These are phyloP conservation scores for Coregonus ussuriensis DNA, from an alignment of 2,797 vertebrate genomes.

Conservation along the genomic window DNA sequence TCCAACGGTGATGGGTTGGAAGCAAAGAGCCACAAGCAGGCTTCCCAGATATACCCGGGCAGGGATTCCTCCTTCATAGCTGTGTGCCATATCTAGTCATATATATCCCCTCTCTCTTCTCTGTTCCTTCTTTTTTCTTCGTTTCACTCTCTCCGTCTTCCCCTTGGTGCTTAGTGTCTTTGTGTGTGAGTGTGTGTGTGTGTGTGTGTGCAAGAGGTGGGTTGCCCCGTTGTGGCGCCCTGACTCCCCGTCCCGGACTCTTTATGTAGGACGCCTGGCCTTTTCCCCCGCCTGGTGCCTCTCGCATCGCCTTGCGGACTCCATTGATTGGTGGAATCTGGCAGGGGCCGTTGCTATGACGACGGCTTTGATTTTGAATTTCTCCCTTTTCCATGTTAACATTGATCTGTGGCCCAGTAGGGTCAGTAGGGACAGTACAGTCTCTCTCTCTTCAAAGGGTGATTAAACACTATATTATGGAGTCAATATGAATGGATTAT, in stretches of 20 bases:
- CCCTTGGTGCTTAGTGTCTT: neutral
- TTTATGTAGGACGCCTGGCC: conserved; percentile 88
- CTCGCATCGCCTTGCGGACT: conserved; percentile 75
- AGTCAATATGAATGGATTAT: conserved; percentile 54
- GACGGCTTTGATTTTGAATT: conserved; percentile 84
- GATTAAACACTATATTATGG: conserved; percentile 15
- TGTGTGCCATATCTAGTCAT: conserved; percentile 68
- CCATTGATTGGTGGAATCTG: conserved; percentile 94
- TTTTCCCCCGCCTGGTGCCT: conserved; percentile 66
- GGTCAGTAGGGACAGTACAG: no score
- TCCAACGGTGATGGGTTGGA: conserved; percentile 59
- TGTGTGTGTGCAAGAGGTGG: conserved; percentile 49
- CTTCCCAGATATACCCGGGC: conserved; percentile 59
- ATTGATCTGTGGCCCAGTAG: conserved; percentile 68
- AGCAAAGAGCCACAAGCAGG: conserved; percentile 63
- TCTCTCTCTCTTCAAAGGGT: neutral
- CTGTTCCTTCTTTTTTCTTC: conserved; percentile 41
- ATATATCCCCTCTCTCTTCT: conserved; percentile 28
- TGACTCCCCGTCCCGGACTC: conserved; percentile 70
- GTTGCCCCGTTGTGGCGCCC: conserved; percentile 62
- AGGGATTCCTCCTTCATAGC: conserved; percentile 57
- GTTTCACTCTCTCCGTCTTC: conserved; percentile 43
- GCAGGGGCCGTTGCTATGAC: conserved; percentile 88
- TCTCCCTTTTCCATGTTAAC: conserved; percentile 71
- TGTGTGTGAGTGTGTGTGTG: conserved; percentile 22